Base-by-base conservation (phyloP, 2,797 vertebrate genomes). In the Darevskia mixta region DNA sequence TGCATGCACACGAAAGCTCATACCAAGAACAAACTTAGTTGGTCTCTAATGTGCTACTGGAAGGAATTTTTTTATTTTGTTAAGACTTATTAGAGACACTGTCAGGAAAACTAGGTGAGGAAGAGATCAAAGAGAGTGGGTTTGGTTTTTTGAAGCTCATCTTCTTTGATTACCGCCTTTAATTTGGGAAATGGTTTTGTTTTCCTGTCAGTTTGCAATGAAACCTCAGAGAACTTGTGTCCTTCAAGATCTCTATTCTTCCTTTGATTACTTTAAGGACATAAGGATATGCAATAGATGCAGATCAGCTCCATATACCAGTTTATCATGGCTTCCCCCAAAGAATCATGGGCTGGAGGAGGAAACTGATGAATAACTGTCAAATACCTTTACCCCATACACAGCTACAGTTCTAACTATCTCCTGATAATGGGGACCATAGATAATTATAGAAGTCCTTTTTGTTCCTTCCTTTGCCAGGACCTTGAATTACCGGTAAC, bases 151-250 rank as follows among this genome's bases (percentile, higher is more conserved):
- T 85, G 83, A 45, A 77, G 73, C 27, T 32, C 13, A 27, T 32
- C 38, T 66, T 35, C 84, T n/a, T 86, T 86, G 75, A 67, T 78
- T 86, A 20, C 29, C 10, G 66, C 43, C 27, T 86, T 67, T 86
- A 67, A 78, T 86, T 49, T 78, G 61, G 38, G 38, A 77, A 85
- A 41, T 64, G 38, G 32, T 11, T 25, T 85, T 85, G 71, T 76
- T 43, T 64, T 55, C 61, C 17, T 77, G 25, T 3, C 55, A n/a
- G 29, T 78, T 78, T 78, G 18, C 3, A 17, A 77, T 43, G 5
- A 29, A 77, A 32, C 73, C 29, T 78, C 29, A 66, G 58, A n/a
- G 38, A 77, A 66, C 13, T 43, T 5, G 25, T 8, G 17, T 29
- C 5, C 13, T 66, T 43, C 15, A 32, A 66, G 13, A 61, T 29